Evolutionary conservation across 2,797 vertebrate genomes (phyloP).

Genomic region (Gambelia wislizenii): DNA sequence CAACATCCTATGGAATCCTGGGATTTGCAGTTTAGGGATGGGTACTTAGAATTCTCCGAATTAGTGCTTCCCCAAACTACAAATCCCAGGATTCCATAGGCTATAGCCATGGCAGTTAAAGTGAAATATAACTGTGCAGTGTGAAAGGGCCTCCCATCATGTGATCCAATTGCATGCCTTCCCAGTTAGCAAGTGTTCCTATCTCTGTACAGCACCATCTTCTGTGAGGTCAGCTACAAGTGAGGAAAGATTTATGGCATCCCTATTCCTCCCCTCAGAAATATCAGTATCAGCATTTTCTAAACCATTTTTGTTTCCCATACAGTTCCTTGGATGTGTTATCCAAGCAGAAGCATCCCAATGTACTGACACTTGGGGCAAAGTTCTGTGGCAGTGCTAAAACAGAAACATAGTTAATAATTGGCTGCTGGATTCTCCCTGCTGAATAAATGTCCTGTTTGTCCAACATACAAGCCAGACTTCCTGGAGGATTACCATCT

Average conservation of each 20-base stretch:
- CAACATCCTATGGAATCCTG: no score
- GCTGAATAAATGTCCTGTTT: constrained; percentile 2
- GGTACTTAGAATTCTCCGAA: no score
- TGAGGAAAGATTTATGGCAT: no score
- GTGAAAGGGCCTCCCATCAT: neutral
- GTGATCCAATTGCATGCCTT: neutral
- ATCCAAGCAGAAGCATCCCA: neutral
- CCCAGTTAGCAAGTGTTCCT: neutral
- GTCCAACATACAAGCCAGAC: neutral
- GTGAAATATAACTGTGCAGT: no score
- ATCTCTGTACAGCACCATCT: neutral
- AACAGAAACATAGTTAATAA: neutral
- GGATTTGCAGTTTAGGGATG: no score
- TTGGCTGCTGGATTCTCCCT: neutral
- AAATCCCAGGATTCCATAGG: no score
- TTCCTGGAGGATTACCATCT: neutral
- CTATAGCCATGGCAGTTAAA: no score
- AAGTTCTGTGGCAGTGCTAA: neutral
- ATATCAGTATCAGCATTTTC: neutral
- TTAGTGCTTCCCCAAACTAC: no score
- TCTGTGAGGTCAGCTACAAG: neutral
- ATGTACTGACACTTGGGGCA: neutral
- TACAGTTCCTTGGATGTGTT: neutral
- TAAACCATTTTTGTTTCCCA: neutral
- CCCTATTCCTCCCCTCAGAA: neutral